Evolutionary conservation across 2,888 invertebrate genomes (phyloP).

Genomic region (Lasioglossum vierecki): DNA sequence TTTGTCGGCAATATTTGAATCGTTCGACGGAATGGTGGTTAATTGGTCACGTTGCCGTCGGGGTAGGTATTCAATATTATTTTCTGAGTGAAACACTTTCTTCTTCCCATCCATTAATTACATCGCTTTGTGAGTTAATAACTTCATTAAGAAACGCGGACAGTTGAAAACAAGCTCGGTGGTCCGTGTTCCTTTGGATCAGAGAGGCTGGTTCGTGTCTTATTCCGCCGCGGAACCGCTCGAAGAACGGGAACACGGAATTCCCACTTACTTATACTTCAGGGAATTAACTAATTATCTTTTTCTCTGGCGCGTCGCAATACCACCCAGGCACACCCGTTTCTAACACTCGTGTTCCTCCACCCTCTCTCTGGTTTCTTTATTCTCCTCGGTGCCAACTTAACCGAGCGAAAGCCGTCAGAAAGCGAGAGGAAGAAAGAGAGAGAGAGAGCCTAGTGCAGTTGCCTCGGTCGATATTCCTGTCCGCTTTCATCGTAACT

Average conservation of each 20-base stretch:
- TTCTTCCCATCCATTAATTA: background rate
- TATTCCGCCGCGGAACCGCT: background rate
- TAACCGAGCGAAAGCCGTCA: slow-evolving; percentile 48
- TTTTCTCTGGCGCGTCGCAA: slow-evolving; percentile 49
- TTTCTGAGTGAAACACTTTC: background rate
- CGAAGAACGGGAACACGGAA: slow-evolving; percentile 33
- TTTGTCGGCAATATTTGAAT: background rate
- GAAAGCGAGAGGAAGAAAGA: background rate
- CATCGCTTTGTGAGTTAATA: slow-evolving; percentile 9
- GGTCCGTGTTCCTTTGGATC: slow-evolving; percentile 10
- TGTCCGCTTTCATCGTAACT: slow-evolving; percentile 77
- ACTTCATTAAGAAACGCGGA: background rate
- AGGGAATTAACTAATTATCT: slow-evolving; percentile 74
- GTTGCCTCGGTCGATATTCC: slow-evolving; percentile 77
- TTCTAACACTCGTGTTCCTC: background rate
- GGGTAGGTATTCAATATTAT: background rate
- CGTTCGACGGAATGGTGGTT: background rate
- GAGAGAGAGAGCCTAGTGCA: slow-evolving; percentile 59
- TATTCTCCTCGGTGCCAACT: slow-evolving; percentile 65
- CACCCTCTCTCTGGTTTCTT: slow-evolving; percentile 34
- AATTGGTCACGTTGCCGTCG: background rate
- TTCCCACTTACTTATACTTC: slow-evolving; percentile 71
- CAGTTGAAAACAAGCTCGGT: background rate
- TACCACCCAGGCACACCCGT: background rate
- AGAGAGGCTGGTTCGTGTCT: background rate